Evolutionary conservation across 2,888 invertebrate genomes (phyloP), one percentile per base, ranked within the genome.

Genomic region (Phyto melanocephala): DNA sequence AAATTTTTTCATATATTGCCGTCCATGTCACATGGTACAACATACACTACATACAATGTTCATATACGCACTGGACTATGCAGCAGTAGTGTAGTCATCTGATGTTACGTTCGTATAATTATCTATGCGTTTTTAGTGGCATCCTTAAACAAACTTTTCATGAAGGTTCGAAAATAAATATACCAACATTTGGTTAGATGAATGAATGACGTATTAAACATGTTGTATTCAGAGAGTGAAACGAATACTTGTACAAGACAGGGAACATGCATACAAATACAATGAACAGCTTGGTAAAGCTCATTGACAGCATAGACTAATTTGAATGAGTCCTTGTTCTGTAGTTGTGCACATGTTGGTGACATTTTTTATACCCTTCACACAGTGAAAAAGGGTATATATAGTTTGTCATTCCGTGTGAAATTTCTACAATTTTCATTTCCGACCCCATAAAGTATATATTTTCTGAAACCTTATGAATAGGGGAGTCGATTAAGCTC

Each of bases 141-240:
- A 58, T 47, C 35, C 47, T 72, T 11, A 50, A 63, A 33, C 52
- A 35, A 50, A 40, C 24, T 7, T 35, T 15, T n/a, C 15, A 17
- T n/a, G 20, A 45, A 45, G 10, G 54, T 22, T 33, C 13, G 2
- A 17, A 54, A 45, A 78, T 54, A 70, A 42, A 45, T 63, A 56
- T 13, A 17, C 35, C 20, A 42, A 42, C 40, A n/a, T 50, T 4
- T 52, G 54, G 35, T 63, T 33, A 35, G 22, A 33, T 54, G 35
- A 28, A 54, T 65, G 20, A 58, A 42, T 74, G 52, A 62, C 70
- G 71, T 52, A 47, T 6, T n/a, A 62, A 63, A 80, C 37, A 62
- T 63, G 67, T 74, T 74, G 47, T 72, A 37, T 62, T 68, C 58
- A 63, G 80, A 47, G 54, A 74, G 42, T 63, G 22, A 24, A n/a